Percentiles rank a stretch among this genome's conserved stretches.
These are phyloP conservation scores for Julus scandinavius DNA, from an alignment of 2,888 invertebrate genomes.

Conservation along the genomic window DNA sequence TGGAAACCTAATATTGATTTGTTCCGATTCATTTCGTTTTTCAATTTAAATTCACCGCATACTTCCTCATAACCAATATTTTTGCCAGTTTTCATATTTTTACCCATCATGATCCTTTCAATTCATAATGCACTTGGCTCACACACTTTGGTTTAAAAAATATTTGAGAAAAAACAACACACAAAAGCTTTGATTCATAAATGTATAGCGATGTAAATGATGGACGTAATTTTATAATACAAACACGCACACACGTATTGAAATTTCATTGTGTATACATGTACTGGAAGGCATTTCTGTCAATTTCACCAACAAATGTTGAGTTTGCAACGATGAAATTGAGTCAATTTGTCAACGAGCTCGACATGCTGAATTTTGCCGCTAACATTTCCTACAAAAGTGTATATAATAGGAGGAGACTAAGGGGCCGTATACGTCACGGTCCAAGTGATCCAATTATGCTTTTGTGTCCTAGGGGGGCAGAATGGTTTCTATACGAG, in stretches of 20 bases:
- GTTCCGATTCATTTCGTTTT: constrained; percentile 35
- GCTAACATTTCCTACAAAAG: background rate
- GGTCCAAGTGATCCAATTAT: constrained; percentile 35
- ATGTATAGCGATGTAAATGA: background rate
- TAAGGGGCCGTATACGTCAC: background rate
- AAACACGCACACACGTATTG: background rate
- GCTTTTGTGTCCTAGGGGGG: background rate
- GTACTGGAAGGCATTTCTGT: background rate
- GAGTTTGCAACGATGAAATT: background rate
- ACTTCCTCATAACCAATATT: constrained; percentile 35
- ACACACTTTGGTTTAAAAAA: background rate
- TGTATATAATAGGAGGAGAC: background rate
- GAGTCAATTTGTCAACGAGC: background rate
- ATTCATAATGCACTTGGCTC: background rate
- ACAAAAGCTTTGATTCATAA: background rate
- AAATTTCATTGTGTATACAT: background rate
- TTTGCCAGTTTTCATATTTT: background rate
- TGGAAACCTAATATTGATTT: constrained; percentile 5
- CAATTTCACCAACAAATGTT: background rate
- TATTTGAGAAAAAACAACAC: background rate
- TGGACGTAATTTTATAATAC: constrained; percentile 6
- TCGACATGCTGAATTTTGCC: background rate
- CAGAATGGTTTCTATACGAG: background rate
- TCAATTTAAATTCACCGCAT: constrained; percentile 39
- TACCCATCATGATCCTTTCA: background rate